Conservation (phyloP, 2,888 invertebrate genomes). For the Drosophila kokeensis region DNA sequence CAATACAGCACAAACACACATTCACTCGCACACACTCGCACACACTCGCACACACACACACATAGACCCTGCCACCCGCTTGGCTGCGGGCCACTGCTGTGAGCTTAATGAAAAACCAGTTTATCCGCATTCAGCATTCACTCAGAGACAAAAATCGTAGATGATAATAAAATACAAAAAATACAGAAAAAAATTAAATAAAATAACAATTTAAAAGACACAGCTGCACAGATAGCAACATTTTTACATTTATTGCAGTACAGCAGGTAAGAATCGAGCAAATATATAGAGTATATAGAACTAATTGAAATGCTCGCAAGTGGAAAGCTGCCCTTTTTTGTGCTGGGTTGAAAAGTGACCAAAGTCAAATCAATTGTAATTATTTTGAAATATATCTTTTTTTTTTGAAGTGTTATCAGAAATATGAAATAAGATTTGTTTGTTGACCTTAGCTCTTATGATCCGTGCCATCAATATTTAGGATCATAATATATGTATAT, state of each 20-base stretch:
- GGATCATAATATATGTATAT: not conserved
- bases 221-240: conserved; percentile 55
- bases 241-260: conserved; percentile 49
- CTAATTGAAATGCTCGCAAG: not conserved
- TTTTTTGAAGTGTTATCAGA: not conserved
- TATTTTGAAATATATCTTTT: not conserved
- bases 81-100: conserved; percentile 36
- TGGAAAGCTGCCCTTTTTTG: not conserved
- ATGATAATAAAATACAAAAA: conserved; percentile 47
- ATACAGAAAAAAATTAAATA: not conserved
- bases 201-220: conserved; percentile 19
- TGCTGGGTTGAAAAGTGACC: not conserved
- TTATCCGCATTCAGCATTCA: conserved; percentile 57
- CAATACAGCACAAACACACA: conserved; percentile 20
- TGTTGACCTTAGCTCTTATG: not conserved
- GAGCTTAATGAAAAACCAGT: conserved; percentile 75
- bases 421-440: not conserved
- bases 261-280: conserved; percentile 17
- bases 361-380: not conserved
- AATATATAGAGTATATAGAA: conserved; percentile 15
- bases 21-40: conserved; percentile 7
- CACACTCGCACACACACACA: not conserved
- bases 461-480: not conserved
- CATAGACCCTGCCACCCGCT: conserved; percentile 23
- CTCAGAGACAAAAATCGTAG: conserved; percentile 54